Percentiles rank a stretch among this genome's conserved stretches.
Conservation (phyloP, 2,888 invertebrate genomes). For the Halocaridina rubra region DNA sequence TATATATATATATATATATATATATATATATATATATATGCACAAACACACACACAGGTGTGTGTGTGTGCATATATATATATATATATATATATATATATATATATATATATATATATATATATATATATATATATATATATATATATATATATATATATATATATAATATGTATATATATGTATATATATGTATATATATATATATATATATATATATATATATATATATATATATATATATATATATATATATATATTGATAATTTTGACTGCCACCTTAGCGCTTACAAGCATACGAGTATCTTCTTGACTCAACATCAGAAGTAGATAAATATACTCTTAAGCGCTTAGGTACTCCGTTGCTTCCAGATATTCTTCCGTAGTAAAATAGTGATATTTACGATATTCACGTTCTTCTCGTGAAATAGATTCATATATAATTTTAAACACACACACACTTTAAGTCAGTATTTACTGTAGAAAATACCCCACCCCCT, state of each 20-base stretch:
- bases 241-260: not conserved
- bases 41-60: not conserved
- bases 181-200: not conserved
- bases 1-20: not conserved
- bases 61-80: not conserved
- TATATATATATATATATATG: not conserved
- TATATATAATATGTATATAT: not conserved
- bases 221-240: not conserved
- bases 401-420: too few species aligned
- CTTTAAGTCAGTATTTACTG: too few species aligned
- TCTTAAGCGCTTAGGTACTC: too few species aligned
- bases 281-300: too few species aligned
- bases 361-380: too few species aligned
- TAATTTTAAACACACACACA: too few species aligned
- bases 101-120: not conserved
- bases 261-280: too few species aligned
- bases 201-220: not conserved
- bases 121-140: not conserved
- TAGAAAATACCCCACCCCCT: too few species aligned
- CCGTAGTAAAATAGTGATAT: too few species aligned
- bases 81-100: not conserved
- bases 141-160: not conserved
- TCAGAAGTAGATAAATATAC: too few species aligned
- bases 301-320: too few species aligned
- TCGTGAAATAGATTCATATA: too few species aligned